Base-by-base conservation (phyloP, 1,140 invertebrate genomes). In the Wasmannia auropunctata region DNA sequence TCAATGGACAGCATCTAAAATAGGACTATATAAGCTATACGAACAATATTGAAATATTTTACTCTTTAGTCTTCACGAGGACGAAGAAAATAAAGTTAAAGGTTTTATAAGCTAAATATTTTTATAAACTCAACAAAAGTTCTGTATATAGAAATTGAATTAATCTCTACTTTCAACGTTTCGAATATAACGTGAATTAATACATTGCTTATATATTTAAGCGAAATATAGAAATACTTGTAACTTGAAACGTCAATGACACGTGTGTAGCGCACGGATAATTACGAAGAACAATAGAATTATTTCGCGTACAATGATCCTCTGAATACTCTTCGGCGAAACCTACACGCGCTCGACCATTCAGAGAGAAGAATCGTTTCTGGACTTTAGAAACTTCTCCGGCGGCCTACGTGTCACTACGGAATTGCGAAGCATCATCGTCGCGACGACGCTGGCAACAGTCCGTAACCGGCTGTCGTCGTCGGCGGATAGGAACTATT, bases 361-460 rank as follows among this genome's bases (percentile, higher is more conserved):
- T 56, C 34, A 37, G 16, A 11, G 65, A 81, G 43, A 34, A 81
- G 43, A 34, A 31, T 43, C 22, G 34, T 69, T n/a, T 77, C 58
- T 37, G 2, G 19, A 58, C 65, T 46, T 43, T 43, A 58, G 79
- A 83, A 43, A 74, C 31, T 72, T 8, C 19, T 56, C 10, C 31
- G 43, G 34, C 67, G 34, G 43, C 7, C 60, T 51, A 51, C 65
- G 28, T 46, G 67, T 83, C 67, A 28, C 67, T 67, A n/a, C 34
- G 54, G 43, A 72, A 83, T 83, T 83, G 54, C 67, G 40, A 72
- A 58, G 79, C 37, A 34, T 60, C 65, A 83, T 72, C 67, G 67
- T 80, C 62, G 77, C 77, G 49, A 69, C 79, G 54, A 58, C 51
- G 22, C 22, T 43, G 58, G 31, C 34, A 54, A 54, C 31, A 69